Evolutionary conservation across 2,113 vertebrate genomes (phyloP).

Genomic region (Neopipo cinnamomea): DNA sequence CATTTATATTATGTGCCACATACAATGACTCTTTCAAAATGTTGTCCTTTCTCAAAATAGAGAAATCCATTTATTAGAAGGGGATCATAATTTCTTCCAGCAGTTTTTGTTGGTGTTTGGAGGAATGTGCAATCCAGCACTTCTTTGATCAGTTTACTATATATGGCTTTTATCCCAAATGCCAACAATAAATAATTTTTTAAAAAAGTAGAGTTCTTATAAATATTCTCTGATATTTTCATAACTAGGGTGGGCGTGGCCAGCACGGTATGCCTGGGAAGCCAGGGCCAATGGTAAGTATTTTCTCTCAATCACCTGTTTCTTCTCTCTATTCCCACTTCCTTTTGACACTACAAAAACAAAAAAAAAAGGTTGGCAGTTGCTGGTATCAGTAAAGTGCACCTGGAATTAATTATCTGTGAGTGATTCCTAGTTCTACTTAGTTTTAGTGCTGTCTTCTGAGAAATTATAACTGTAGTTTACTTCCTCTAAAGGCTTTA

Average conservation of each 20-base stretch:
- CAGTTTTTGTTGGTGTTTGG: neutral
- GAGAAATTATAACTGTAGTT: neutral
- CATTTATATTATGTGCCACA: neutral
- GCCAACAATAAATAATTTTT: neutral
- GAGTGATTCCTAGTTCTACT: neutral
- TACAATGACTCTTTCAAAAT: neutral
- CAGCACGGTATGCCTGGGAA: constrained; percentile 87
- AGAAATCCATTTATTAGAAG: neutral
- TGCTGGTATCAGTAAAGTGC: neutral
- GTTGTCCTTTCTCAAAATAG: neutral
- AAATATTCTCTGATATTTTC: neutral
- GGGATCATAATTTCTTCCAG: neutral
- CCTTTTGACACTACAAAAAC: neutral
- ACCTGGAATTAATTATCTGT: neutral
- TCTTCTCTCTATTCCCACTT: neutral
- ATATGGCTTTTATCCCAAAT: neutral
- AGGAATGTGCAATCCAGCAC: neutral
- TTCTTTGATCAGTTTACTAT: neutral
- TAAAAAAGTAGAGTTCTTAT: neutral
- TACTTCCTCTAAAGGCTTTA: neutral
- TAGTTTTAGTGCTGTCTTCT: neutral
- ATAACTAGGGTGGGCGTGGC: constrained; percentile 85
- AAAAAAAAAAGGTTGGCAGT: neutral
- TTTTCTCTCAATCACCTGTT: neutral
- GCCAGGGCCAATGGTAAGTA: constrained; percentile 80